Percentiles rank a stretch among this genome's conserved stretches.
phyloP scores from a whole-genome alignment of 2,888 invertebrate species.

The Athrips mouffetella region DNA sequence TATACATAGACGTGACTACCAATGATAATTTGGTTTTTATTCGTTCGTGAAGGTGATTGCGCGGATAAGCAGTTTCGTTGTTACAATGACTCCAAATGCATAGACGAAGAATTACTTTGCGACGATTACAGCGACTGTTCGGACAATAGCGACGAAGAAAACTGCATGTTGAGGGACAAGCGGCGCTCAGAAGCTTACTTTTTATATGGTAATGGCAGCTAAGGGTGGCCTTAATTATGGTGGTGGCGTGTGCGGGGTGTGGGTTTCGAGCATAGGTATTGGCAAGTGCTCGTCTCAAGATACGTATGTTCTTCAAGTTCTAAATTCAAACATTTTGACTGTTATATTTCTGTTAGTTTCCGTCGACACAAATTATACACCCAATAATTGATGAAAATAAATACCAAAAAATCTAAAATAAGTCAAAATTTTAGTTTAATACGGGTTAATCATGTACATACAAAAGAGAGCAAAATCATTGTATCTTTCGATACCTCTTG shows the following conservation, averaged over 20 bases:
- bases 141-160: conserved; percentile 81
- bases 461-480: no score
- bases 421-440: no score
- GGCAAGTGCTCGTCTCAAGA: background rate
- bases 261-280: no score
- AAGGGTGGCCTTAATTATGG: background rate
- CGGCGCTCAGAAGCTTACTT: conserved; percentile 33
- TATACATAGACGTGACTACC: background rate
- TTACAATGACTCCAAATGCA: conserved; percentile 80
- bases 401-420: no score
- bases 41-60: conserved; percentile 63
- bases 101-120: conserved; percentile 77
- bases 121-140: conserved; percentile 79
- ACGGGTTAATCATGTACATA: no score
- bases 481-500: no score
- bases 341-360: no score
- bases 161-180: conserved; percentile 73
- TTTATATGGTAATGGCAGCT: conserved; percentile 11
- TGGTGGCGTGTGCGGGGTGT: background rate
- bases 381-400: no score
- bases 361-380: no score
- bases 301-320: no score
- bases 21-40: conserved; percentile 29
- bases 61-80: conserved; percentile 69
- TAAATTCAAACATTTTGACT: no score